Base-by-base conservation (phyloP, 2,113 vertebrate species). In the Lamprologus lemairii region DNA sequence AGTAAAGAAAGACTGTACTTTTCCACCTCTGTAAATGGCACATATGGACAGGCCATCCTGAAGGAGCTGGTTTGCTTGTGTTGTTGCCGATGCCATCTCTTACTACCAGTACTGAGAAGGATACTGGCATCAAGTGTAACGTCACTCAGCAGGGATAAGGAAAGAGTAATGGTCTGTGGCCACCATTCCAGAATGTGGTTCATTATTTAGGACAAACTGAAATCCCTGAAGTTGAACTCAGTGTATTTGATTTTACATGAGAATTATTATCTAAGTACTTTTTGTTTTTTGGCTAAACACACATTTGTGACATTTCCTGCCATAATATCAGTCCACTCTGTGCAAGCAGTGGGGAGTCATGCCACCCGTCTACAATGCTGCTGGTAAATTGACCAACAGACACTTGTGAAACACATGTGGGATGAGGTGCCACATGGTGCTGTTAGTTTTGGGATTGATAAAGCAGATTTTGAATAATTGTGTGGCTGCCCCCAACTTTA, bases 391-490 rank as follows among this genome's bases (percentile, higher is more conserved):
- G 0, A 65, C 60, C 31, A 5, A n/a, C 1, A 65, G 60, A 65
- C 10, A 65, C 31, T 65, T 65, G 60, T 37, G 4, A 65, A 65
- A 65, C 2, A 37, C 31, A 65, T n/a, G 17, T 65, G 60, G 31
- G 60, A 65, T 0, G 31, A 65, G 60, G 31, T 65, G 60, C 60
- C 31, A 65, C 31, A 7, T n/a, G 6, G 60, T 65, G 31, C 31
- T 63, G 3, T 2, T 65, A 35, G 31, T 35, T 35, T 65, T 0
- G 4, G 17, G 17, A 0, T 0, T 65, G 60, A 65, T 0, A 37
- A 65, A 65, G 17, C 31, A 65, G 60, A 0, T n/a, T 65, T n/a
- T 65, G n/a, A 71, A 42, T 23, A 71, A 23, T 37, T 37, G 60
- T 21, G 33, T 65, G 3, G 33, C 60, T 37, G 13, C 68, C 40